phyloP scores from a whole-genome alignment of 2,888 invertebrate genomes.

The Auanema sp. region DNA sequence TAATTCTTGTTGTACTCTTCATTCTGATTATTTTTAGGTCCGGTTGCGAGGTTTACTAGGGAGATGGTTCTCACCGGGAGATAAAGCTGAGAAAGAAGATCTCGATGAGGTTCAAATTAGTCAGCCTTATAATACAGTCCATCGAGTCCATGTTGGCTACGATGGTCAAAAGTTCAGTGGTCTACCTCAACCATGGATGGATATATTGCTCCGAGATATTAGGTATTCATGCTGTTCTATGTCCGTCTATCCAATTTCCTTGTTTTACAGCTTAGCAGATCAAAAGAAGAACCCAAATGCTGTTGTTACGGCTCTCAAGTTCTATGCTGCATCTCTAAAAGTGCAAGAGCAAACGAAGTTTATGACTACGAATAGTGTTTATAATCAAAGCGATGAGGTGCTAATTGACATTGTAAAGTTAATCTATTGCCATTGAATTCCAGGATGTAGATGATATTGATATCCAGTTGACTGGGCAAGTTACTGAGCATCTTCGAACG shows the following conservation, averaged over 20 bases:
- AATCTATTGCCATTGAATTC: background rate
- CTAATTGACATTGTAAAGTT: slow-evolving; percentile 1
- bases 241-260: background rate
- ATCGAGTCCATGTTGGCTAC: slow-evolving; percentile 59
- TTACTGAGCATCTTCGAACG: slow-evolving; percentile 43
- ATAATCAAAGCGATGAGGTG: slow-evolving; percentile 40
- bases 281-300: slow-evolving; percentile 82
- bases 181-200: slow-evolving; percentile 62
- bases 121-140: slow-evolving; percentile 59
- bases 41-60: slow-evolving; percentile 47
- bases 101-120: slow-evolving; percentile 50
- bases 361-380: slow-evolving; percentile 53
- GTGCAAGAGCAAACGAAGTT: slow-evolving; percentile 56
- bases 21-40: slow-evolving; percentile 35
- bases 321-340: slow-evolving; percentile 72
- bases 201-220: slow-evolving; percentile 56
- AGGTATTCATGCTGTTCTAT: slow-evolving; percentile 32
- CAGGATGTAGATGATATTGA: slow-evolving; percentile 27
- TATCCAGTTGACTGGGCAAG: slow-evolving; percentile 45
- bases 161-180: slow-evolving; percentile 62
- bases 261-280: slow-evolving; percentile 53
- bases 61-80: slow-evolving; percentile 45
- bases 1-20: background rate
- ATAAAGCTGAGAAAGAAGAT: slow-evolving; percentile 28
- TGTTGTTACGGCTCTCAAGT: slow-evolving; percentile 81